A percentile compares a stretch with the other conserved stretches of the same genome.
phyloP scores from a whole-genome alignment of 2,113 vertebrate species.

The Steatornis caripensis region DNA sequence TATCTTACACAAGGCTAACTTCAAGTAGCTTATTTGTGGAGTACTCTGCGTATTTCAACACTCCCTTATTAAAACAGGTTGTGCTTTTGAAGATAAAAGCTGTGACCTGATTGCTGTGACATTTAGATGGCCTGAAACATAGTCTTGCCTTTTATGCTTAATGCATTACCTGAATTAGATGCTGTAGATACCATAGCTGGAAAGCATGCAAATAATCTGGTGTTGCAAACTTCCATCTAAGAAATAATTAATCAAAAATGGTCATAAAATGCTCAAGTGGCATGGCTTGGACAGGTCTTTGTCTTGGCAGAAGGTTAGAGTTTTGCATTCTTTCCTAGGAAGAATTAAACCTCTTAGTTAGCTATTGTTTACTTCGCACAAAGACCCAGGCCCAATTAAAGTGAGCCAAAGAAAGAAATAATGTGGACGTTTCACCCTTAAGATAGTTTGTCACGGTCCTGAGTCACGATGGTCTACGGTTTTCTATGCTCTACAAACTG shows the following conservation, averaged over 20 bases:
- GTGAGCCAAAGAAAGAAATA: neutral
- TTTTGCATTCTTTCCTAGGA: neutral
- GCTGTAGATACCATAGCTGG: conserved; percentile 8
- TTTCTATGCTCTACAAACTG: neutral
- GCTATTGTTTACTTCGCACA: neutral
- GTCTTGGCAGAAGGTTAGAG: neutral
- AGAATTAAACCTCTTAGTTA: neutral
- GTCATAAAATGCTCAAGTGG: neutral
- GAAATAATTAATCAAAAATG: conserved; percentile 52
- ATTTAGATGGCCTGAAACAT: conserved; percentile 7
- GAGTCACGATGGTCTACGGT: rapidly evolving
- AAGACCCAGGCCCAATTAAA: neutral
- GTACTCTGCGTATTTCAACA: conserved; percentile 44
- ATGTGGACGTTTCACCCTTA: neutral
- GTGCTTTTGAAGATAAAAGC: conserved; percentile 58
- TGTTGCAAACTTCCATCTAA: conserved; percentile 11
- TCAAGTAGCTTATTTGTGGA: conserved; percentile 34
- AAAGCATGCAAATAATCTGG: conserved; percentile 1
- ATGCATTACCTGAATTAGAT: conserved; percentile 45
- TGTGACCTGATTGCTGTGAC: conserved; percentile 41
- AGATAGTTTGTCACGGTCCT: neutral
- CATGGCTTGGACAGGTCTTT: conserved; percentile 11
- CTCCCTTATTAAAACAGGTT: conserved; percentile 51
- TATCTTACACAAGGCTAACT: neutral
- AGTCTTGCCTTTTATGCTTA: conserved; percentile 16